phyloP scores from a whole-genome alignment of 2,888 invertebrate species.

The Ornithoptera alexandrae region DNA sequence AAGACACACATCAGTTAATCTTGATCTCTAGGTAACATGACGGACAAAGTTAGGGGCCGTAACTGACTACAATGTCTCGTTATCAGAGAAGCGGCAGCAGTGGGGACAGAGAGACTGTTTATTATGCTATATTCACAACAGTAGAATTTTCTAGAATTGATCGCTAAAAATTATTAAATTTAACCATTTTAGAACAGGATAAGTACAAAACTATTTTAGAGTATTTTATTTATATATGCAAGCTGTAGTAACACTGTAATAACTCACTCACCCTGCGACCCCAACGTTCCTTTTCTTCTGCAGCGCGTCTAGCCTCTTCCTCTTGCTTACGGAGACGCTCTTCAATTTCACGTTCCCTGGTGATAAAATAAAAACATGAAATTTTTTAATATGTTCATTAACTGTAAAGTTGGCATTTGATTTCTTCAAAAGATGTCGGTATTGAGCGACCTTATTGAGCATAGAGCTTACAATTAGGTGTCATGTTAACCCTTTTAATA shows the following conservation, averaged over 20 bases:
- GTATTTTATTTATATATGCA: not conserved
- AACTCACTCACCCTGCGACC: slow-evolving; percentile 54
- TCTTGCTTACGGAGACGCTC: slow-evolving; percentile 86
- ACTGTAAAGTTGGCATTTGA: not conserved
- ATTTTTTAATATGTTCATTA: not conserved
- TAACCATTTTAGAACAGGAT: too few relatives aligned
- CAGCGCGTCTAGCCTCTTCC: slow-evolving; percentile 64
- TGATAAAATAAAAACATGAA: slow-evolving; percentile 4
- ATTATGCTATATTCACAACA: too few relatives aligned
- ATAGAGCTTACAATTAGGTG: slow-evolving; percentile 45
- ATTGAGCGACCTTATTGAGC: slow-evolving; percentile 60
- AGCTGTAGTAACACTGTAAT: not conserved
- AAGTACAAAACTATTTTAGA: too few relatives aligned
- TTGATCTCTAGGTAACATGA: too few relatives aligned
- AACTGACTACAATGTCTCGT: too few relatives aligned
- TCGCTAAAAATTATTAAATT: too few relatives aligned
- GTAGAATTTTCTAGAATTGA: too few relatives aligned
- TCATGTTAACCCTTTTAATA: slow-evolving; percentile 59
- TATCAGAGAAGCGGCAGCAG: too few relatives aligned
- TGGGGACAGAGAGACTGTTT: too few relatives aligned
- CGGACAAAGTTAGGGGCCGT: too few relatives aligned
- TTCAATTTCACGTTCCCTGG: slow-evolving; percentile 92
- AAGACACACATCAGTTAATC: too few relatives aligned
- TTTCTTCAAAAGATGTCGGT: slow-evolving; percentile 50
- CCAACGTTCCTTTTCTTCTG: slow-evolving; percentile 73